Conservation (phyloP, 2,888 invertebrate genomes). For the Drosophila kambysellisi region DNA sequence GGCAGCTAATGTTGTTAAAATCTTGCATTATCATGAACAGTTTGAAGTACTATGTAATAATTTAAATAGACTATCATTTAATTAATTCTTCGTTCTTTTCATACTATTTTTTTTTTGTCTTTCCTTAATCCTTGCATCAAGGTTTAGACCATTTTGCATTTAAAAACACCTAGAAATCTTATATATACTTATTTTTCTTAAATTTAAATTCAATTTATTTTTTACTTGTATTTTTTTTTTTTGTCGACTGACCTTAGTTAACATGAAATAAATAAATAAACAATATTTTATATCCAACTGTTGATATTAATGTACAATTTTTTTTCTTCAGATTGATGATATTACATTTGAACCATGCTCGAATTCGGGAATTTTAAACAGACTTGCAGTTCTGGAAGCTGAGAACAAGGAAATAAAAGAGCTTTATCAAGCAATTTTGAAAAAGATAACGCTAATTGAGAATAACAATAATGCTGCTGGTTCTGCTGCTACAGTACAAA, state of each 20-base stretch:
- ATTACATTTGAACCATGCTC: conserved; percentile 87
- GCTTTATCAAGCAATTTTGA: conserved; percentile 79
- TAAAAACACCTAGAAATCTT: background rate
- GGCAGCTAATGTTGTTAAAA: background rate
- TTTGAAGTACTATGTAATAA: background rate
- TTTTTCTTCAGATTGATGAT: conserved; percentile 87
- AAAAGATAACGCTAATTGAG: conserved; percentile 83
- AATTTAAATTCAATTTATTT: background rate
- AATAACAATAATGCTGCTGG: conserved; percentile 23
- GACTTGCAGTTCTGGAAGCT: conserved; percentile 87
- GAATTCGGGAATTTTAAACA: conserved; percentile 86
- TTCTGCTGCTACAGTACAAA: conserved; percentile 21
- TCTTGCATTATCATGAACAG: background rate
- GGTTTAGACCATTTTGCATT: background rate
- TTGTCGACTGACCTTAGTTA: background rate
- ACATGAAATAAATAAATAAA: background rate
- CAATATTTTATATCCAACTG: background rate
- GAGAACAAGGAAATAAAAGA: conserved; percentile 86
- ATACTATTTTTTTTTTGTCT: background rate
- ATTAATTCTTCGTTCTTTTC: background rate
- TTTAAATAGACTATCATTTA: background rate
- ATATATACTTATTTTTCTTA: background rate
- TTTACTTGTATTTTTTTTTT: background rate
- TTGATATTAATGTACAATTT: background rate
- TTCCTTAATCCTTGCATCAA: background rate